These are phyloP conservation scores for Drosophila phalerata DNA, from an alignment of 2,888 invertebrate genomes.

Conservation along the genomic window DNA sequence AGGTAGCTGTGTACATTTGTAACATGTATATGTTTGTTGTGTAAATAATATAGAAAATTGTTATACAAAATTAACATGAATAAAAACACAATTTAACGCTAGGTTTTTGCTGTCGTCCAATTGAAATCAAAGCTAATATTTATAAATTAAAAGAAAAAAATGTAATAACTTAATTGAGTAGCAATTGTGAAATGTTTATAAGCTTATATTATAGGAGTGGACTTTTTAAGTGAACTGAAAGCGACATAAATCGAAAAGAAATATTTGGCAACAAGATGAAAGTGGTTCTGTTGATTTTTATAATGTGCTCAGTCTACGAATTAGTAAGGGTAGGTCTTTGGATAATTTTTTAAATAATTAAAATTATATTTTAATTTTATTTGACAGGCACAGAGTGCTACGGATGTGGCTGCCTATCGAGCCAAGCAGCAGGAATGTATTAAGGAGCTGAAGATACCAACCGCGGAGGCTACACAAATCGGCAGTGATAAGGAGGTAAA, in stretches of 20 bases:
- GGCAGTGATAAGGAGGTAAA: conserved; percentile 44
- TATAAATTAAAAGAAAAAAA: conserved; percentile 24
- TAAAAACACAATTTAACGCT: conserved; percentile 42
- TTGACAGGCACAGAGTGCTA: conserved; percentile 47
- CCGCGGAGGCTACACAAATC: conserved; percentile 49
- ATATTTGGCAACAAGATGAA: conserved; percentile 44
- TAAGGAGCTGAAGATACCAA: conserved; percentile 56
- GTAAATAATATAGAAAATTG: conserved; percentile 1
- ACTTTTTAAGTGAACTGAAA: conserved; percentile 50
- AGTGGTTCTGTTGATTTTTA: conserved; percentile 14
- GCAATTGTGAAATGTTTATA: not conserved
- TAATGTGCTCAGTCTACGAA: conserved; percentile 29
- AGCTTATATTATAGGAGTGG: not conserved
- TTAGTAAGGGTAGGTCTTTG: conserved; percentile 33
- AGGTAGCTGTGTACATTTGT: not conserved
- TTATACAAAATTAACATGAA: conserved; percentile 3
- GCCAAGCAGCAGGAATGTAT: conserved; percentile 59
- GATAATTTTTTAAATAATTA: too few species aligned
- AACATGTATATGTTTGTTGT: not conserved
- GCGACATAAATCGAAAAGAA: conserved; percentile 4
- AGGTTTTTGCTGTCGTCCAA: conserved; percentile 5
- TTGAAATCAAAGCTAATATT: conserved; percentile 1
- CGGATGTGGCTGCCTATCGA: conserved; percentile 54
- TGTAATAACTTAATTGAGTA: conserved; percentile 58
- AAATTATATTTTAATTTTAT: not conserved